A percentile compares a stretch with the other conserved stretches of the same genome.
Conservation (phyloP, 2,888 invertebrate species). For the Ptilodon capucinus region DNA sequence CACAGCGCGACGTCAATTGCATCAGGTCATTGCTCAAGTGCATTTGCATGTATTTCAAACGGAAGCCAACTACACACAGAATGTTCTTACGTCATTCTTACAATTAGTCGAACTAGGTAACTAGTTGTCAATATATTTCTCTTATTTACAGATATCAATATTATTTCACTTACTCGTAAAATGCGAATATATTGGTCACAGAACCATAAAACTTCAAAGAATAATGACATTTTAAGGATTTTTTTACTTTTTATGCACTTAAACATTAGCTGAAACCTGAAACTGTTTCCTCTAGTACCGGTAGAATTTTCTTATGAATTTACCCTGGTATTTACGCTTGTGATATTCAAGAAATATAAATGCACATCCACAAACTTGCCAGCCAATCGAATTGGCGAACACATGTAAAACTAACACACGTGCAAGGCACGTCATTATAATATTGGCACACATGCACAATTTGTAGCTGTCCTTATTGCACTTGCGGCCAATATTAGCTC, state of each 20-base stretch:
- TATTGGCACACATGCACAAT: slow-evolving; percentile 49
- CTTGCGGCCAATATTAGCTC: slow-evolving; percentile 42
- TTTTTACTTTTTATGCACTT: neutral
- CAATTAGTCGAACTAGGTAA: neutral
- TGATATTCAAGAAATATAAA: slow-evolving; percentile 24
- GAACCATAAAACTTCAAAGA: no score
- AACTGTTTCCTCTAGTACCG: neutral
- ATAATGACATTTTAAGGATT: no score
- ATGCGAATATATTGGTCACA: no score
- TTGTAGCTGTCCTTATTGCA: slow-evolving; percentile 58
- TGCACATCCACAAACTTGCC: slow-evolving; percentile 36
- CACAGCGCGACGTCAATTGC: slow-evolving; percentile 42
- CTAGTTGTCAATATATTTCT: no score
- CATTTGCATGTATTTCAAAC: slow-evolving; percentile 21
- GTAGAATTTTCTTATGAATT: neutral
- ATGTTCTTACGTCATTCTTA: neutral
- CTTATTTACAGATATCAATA: no score
- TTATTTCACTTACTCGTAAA: no score
- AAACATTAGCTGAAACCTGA: no score
- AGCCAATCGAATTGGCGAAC: slow-evolving; percentile 48
- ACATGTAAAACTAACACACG: slow-evolving; percentile 31
- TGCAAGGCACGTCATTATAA: slow-evolving; percentile 52
- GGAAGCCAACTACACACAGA: neutral
- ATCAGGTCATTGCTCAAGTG: slow-evolving; percentile 51
- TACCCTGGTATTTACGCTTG: slow-evolving; percentile 3